Percentiles rank a stretch among this genome's conserved stretches.
These are phyloP conservation scores for Silurus glanis DNA, from an alignment of 2,113 vertebrate genomes.

Conservation along the genomic window DNA sequence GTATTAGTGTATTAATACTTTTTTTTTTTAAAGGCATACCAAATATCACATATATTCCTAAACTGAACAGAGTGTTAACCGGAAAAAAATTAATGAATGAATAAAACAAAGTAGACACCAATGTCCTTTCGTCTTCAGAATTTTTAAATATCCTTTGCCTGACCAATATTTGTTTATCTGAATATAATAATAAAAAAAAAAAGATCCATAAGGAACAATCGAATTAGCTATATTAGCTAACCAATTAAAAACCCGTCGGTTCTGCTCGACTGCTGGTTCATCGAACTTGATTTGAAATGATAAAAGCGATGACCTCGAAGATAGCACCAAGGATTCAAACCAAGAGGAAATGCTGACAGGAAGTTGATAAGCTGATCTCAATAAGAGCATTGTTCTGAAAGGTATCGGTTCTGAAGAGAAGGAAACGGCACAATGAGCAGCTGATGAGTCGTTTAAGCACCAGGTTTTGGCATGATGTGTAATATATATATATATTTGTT, in stretches of 20 bases:
- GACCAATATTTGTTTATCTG: neutral
- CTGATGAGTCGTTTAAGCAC: neutral
- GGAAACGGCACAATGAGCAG: neutral
- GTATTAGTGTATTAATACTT: neutral
- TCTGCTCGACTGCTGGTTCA: neutral
- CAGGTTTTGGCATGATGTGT: neutral
- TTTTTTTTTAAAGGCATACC: neutral
- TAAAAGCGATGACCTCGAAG: neutral
- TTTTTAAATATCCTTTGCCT: neutral
- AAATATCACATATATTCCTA: neutral
- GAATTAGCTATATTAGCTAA: neutral
- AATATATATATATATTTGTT: no score
- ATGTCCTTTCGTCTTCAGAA: neutral
- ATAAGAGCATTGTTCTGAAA: conserved; percentile 2
- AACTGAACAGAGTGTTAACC: neutral
- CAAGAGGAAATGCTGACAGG: neutral
- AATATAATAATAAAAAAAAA: neutral
- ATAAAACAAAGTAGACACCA: neutral
- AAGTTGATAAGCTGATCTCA: neutral
- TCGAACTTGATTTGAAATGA: neutral
- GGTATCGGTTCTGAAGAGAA: neutral
- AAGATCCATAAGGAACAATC: neutral
- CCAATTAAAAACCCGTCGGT: neutral
- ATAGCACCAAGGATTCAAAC: neutral
- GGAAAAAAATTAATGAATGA: neutral